Evolutionary conservation across 2,797 vertebrate genomes (phyloP), one percentile per base, ranked within the genome.

Genomic region (Phrynocephalus forsythii): DNA sequence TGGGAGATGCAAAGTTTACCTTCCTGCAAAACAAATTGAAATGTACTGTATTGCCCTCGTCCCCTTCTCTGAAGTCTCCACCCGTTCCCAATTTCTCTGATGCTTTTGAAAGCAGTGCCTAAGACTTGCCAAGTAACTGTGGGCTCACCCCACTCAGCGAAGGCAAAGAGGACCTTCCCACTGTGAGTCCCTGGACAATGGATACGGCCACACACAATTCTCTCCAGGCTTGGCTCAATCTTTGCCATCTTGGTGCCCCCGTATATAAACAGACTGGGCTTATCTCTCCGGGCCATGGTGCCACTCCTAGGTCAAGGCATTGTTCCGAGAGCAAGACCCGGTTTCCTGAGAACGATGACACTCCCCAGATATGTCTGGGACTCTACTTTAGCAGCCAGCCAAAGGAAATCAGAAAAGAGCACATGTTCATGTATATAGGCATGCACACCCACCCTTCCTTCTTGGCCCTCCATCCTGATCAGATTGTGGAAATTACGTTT

Each of bases 181-280:
- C 28, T 73, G 20, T 52, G 28, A 77, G 11, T 24, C 50, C 48
- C 50, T 69, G 38, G 76, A 63, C 76, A 30, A 79, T 18, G 3
- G 60, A 9, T n/a, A 66, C 4, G 63, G 56, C 52, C 16, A 20
- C 78, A 66, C 11, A 68, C 56, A 88, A 71, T 52, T n/a, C 68
- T 56, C 79, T 50, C 24, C 20, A 3, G 24, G n/a, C 10, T 69
- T 78, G 85, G 77, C 28, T 28, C 33, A 73, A 83, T 86, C 82
- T 83, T 67, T 77, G 67, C 82, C 77, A 87, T 89, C 88, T 83
- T 52, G 82, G 80, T 94, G 95, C 92, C 88, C 92, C 88, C 86
- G 90, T 95, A 81, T 96, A 97, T 97, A 97, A 91, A 98, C 97
- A 97, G 97, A 97, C 95, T 93, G 97, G 26, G 97, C 98, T 90